A percentile compares a stretch with the other conserved stretches of the same genome.
phyloP scores from a whole-genome alignment of 2,888 invertebrate species.

The Microctonus hyperodae region DNA sequence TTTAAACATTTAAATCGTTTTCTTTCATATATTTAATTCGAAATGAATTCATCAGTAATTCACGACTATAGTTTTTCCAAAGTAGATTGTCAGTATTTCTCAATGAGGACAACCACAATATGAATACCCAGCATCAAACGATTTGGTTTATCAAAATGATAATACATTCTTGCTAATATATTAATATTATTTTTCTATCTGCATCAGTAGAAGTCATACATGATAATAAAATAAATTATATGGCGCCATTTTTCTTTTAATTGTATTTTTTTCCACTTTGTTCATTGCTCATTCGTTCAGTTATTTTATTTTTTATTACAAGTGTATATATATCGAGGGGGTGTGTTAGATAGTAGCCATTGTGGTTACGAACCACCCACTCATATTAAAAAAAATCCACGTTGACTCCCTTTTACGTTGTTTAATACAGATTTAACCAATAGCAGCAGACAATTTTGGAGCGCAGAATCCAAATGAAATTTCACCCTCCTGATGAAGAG shows the following conservation, averaged over 20 bases:
- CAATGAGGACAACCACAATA: no score
- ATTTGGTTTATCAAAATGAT: no score
- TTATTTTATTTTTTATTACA: conserved; percentile 1
- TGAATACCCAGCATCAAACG: no score
- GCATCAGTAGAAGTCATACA: no score
- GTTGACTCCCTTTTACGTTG: conserved; percentile 1
- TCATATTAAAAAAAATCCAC: conserved; percentile 4
- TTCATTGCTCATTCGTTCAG: not conserved
- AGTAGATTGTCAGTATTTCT: no score
- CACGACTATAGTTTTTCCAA: no score
- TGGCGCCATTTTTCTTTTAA: conserved; percentile 19
- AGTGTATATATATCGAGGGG: conserved; percentile 6
- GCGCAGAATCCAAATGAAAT: conserved; percentile 28
- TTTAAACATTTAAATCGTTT: no score
- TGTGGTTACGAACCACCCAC: conserved; percentile 7
- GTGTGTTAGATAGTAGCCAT: conserved; percentile 22
- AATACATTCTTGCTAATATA: no score
- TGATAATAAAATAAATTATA: conserved; percentile 26
- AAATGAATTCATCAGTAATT: no score
- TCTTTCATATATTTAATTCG: no score
- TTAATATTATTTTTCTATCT: no score
- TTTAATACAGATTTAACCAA: conserved; percentile 1
- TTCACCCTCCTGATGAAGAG: conserved; percentile 4
- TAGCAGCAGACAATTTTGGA: not conserved
- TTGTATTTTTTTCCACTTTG: not conserved